Evolutionary conservation across 2,888 invertebrate genomes (phyloP).

Genomic region (Ophraella communa): DNA sequence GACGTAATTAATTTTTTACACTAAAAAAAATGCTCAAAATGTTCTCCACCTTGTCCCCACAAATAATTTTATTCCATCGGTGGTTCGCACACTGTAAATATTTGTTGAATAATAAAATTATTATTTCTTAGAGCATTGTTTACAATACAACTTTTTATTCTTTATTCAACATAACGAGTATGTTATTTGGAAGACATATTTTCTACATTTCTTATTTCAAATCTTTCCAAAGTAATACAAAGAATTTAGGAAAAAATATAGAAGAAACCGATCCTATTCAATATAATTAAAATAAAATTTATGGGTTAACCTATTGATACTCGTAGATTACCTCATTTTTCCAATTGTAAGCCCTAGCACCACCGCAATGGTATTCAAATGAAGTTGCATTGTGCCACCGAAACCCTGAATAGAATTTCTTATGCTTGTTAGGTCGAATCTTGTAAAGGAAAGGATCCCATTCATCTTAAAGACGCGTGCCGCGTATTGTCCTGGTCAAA

Average conservation of each 20-base stretch:
- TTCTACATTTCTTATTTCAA: no score
- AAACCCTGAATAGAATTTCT: constrained; percentile 39
- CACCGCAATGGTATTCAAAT: constrained; percentile 35
- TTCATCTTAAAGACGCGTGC: constrained; percentile 47
- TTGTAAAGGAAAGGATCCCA: constrained; percentile 33
- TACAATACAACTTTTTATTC: no score
- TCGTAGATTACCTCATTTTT: constrained; percentile 21
- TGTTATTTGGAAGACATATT: no score
- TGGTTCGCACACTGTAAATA: no score
- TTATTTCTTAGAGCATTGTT: no score
- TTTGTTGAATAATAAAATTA: no score
- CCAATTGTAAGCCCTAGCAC: constrained; percentile 23
- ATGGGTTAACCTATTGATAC: constrained; percentile 33
- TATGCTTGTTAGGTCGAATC: constrained; percentile 39
- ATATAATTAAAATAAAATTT: constrained; percentile 15
- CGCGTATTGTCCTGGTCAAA: constrained; percentile 40
- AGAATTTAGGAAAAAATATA: not conserved
- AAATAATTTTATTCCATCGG: no score
- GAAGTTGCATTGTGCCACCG: constrained; percentile 33
- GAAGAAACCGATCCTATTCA: not conserved
- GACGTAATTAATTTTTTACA: no score
- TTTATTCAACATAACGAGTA: no score
- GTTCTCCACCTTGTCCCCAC: no score
- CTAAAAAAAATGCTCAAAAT: no score
- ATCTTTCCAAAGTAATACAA: no score